These are phyloP conservation scores for Sinella curviseta DNA, from an alignment of 1,140 invertebrate species.

Conservation along the genomic window DNA sequence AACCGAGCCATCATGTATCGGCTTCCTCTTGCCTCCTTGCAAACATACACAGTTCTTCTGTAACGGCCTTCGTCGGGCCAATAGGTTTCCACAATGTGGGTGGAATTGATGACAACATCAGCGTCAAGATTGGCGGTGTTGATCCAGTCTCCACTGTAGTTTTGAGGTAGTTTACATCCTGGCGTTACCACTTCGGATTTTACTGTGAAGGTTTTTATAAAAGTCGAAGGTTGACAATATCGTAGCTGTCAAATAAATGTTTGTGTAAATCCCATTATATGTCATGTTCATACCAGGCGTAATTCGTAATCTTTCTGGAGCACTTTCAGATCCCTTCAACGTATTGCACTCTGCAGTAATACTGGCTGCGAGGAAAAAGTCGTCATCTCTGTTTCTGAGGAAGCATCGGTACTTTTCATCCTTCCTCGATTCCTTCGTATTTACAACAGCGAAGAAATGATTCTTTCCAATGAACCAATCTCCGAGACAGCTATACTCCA, in stretches of 20 bases:
- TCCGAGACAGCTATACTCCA: conserved; percentile 89
- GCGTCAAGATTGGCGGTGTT: conserved; percentile 95
- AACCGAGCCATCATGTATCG: conserved; percentile 92
- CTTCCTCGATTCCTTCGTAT: conserved; percentile 89
- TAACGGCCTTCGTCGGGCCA: conserved; percentile 87
- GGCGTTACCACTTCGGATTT: conserved; percentile 84
- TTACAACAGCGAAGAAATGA: conserved; percentile 91
- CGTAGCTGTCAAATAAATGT: too few species aligned
- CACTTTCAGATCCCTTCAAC: conserved; percentile 87
- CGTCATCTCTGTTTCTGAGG: conserved; percentile 89
- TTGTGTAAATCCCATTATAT: neutral
- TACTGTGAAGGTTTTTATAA: conserved; percentile 59
- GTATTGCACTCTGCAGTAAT: conserved; percentile 90
- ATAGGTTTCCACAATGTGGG: conserved; percentile 92
- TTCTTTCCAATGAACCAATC: conserved; percentile 95
- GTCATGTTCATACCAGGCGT: conserved; percentile 68
- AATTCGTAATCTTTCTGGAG: conserved; percentile 83
- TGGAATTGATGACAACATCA: conserved; percentile 90
- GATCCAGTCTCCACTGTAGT: conserved; percentile 92
- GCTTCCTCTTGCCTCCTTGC: conserved; percentile 81
- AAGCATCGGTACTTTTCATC: conserved; percentile 93
- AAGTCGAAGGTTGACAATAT: neutral
- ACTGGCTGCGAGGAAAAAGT: conserved; percentile 83
- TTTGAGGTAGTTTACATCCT: conserved; percentile 86
- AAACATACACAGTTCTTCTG: conserved; percentile 89